phyloP scores from a whole-genome alignment of 2,888 invertebrate genomes.

The Phyllotreta striolata region DNA sequence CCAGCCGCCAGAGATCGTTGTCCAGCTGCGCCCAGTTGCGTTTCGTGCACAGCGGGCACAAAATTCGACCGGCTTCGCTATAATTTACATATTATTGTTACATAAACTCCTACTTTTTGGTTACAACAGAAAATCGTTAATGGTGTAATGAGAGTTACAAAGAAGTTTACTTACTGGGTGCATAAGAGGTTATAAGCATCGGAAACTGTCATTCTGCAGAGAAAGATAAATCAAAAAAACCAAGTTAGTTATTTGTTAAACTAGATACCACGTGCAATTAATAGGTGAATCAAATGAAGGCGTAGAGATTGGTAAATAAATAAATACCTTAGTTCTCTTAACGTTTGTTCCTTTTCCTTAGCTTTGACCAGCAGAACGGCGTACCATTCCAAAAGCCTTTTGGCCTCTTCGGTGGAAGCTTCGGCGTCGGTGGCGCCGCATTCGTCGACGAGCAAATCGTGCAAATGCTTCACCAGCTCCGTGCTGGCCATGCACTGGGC shows the following conservation, averaged over 20 bases:
- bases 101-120: too few relatives aligned
- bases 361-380: conserved; percentile 74
- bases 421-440: conserved; percentile 73
- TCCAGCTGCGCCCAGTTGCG: conserved; percentile 90
- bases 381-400: conserved; percentile 72
- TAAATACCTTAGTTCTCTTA: conserved; percentile 78
- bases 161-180: conserved; percentile 66
- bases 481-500: conserved; percentile 82
- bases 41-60: conserved; percentile 87
- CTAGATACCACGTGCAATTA: conserved; percentile 35
- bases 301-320: conserved; percentile 18
- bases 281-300: conserved; percentile 23
- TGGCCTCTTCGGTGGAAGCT: conserved; percentile 72
- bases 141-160: not conserved
- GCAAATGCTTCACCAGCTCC: conserved; percentile 83
- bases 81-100: not conserved
- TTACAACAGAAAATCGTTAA: not conserved
- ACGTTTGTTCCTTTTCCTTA: conserved; percentile 77
- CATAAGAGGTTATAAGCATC: conserved; percentile 68
- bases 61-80: conserved; percentile 78
- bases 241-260: conserved; percentile 52
- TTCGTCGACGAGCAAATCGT: conserved; percentile 76
- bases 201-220: conserved; percentile 65
- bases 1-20: conserved; percentile 88
- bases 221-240: conserved; percentile 52